Conservation (phyloP, 2,797 vertebrate species). For the Delichon dasypus region DNA sequence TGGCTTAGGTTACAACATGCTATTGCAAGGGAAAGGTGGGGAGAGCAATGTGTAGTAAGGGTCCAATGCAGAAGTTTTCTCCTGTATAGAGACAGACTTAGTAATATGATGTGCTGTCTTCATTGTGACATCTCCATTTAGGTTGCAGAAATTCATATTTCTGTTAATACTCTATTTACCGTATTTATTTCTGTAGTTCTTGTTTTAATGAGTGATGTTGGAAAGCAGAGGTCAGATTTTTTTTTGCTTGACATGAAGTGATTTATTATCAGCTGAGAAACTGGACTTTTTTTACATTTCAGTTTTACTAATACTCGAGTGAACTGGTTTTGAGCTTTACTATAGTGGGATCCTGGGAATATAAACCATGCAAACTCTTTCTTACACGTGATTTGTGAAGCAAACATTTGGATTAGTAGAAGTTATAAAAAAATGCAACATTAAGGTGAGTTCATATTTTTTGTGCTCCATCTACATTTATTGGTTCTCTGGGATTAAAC, state of each 20-base stretch:
- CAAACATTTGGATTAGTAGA: slow-evolving; percentile 41
- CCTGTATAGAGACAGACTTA: neutral
- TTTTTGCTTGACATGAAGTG: neutral
- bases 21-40: neutral
- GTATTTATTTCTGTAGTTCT: neutral
- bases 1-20: neutral
- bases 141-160: neutral
- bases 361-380: neutral
- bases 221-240: neutral
- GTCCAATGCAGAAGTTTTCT: neutral
- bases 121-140: neutral
- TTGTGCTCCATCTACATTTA: slow-evolving; percentile 34
- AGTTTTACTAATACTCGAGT: slow-evolving; percentile 6
- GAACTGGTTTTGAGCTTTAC: neutral
- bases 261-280: slow-evolving; percentile 38
- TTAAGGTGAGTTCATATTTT: slow-evolving; percentile 46
- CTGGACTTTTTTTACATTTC: neutral
- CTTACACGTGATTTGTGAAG: slow-evolving; percentile 4
- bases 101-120: neutral
- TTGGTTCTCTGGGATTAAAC: slow-evolving; percentile 34
- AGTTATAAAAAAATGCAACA: neutral
- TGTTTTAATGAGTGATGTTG: neutral
- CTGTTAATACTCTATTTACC: neutral
- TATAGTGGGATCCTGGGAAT: neutral
- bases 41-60: neutral